These are phyloP conservation scores for Amblyjoppa proteus DNA, from an alignment of 2,888 invertebrate species.

Conservation along the genomic window DNA sequence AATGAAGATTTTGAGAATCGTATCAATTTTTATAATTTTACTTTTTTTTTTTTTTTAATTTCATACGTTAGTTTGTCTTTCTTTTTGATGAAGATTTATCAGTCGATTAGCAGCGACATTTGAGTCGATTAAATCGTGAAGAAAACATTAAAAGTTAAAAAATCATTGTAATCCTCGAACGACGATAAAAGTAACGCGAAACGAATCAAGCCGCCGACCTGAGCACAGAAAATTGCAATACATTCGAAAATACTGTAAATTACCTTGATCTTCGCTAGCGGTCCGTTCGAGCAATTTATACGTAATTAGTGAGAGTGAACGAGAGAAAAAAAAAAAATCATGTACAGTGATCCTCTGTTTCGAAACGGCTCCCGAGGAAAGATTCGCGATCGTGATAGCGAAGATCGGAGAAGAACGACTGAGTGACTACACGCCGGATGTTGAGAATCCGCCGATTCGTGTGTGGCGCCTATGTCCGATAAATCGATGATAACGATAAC, in stretches of 20 bases:
- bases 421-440: slow-evolving; percentile 36
- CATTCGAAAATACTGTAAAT: not conserved
- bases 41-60: too few relatives aligned
- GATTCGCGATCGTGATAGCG: slow-evolving; percentile 40
- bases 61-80: too few relatives aligned
- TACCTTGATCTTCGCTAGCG: not conserved
- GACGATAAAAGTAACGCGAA: too few relatives aligned
- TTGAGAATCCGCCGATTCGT: slow-evolving; percentile 29
- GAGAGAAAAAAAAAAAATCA: slow-evolving; percentile 46
- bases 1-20: too few relatives aligned
- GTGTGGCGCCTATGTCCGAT: not conserved
- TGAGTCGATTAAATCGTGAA: too few relatives aligned
- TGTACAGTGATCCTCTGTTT: slow-evolving; percentile 58
- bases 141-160: too few relatives aligned
- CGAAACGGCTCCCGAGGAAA: slow-evolving; percentile 38
- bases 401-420: not conserved
- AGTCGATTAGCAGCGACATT: too few relatives aligned
- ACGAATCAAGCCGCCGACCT: too few relatives aligned
- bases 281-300: slow-evolving; percentile 60
- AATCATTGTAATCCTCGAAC: too few relatives aligned
- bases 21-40: too few relatives aligned
- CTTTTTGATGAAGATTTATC: too few relatives aligned
- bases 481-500: slow-evolving; percentile 5
- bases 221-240: not conserved
- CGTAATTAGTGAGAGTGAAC: slow-evolving; percentile 58